Evolutionary conservation across 2,113 vertebrate species (phyloP), one percentile per base, ranked within the genome.

Genomic region (Chinchilla lanigera): DNA sequence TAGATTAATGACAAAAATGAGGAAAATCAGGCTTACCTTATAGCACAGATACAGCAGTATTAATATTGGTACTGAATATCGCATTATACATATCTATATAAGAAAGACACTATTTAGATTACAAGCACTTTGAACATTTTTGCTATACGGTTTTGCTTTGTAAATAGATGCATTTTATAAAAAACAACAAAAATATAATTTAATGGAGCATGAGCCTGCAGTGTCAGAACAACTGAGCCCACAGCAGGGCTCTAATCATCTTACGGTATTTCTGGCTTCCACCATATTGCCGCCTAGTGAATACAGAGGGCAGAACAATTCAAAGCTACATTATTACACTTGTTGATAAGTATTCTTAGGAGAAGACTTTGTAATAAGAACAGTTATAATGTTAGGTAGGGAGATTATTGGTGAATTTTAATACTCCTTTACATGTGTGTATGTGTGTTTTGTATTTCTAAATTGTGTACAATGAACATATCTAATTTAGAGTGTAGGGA

Each of bases 281-380:
- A 98, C 98, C 97, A 98, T 97, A 98, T 97, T 99, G 99, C 99
- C 99, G 99, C 97, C 99, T 99, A 99, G 99, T 99, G 99, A 98
- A 78, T 54, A 83, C 24, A 89, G 41, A 89, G 11, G 88, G 98
- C 38, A 93, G n/a, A 77, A 90, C 77, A 71, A 56, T 58, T 12
- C 58, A 67, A 54, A 63, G 61, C 41, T 54, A 38, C 16, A 58
- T 67, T 12, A 56, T 14, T 14, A n/a, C 0, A 81, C 24, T 61
- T 84, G 44, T 1, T 19, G 65, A 52, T 50, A 80, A 60, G 54
- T 67, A 80, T 50, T 11, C 58, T 92, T 35, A 90, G 67, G 41
- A 60, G 5, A 93, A 54, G 65, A 7, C 28, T 24, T 69, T 54
- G 50, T 58, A 35, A 88, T 56, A 38, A 28, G 13, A 65, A 67